Evolutionary conservation across 1,140 invertebrate genomes (phyloP).

Genomic region (Drosophila seguyi): DNA sequence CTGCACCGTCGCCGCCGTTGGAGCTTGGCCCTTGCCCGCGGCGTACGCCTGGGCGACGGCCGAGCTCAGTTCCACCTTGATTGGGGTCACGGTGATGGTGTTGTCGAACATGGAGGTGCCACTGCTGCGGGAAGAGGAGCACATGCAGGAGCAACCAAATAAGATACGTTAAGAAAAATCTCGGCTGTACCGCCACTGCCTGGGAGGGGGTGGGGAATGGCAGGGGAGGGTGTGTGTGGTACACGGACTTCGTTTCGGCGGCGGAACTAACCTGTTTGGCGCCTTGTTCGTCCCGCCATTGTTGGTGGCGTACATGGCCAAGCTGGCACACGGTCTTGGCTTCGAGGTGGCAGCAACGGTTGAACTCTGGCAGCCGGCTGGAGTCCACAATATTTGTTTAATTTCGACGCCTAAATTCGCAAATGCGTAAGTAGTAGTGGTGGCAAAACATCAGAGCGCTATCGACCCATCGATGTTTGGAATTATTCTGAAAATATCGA

Average conservation of each 20-base stretch:
- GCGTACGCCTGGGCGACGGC: slow-evolving; percentile 28
- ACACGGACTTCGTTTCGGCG: slow-evolving; percentile 3
- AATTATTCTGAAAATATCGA: no score
- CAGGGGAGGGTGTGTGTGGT: slow-evolving; percentile 8
- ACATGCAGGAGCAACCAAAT: slow-evolving; percentile 1
- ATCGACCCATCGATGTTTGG: no score
- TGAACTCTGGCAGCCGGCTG: slow-evolving; percentile 14
- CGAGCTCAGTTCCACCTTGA: slow-evolving; percentile 62
- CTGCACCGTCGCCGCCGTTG: slow-evolving; percentile 13
- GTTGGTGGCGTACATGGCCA: slow-evolving; percentile 77
- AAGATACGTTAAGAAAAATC: slow-evolving; percentile 28
- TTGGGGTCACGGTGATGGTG: slow-evolving; percentile 74
- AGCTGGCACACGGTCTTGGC: slow-evolving; percentile 30
- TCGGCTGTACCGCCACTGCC: slow-evolving; percentile 52
- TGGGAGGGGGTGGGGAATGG: slow-evolving; percentile 17
- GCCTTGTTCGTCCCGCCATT: slow-evolving; percentile 76
- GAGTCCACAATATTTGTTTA: slow-evolving; percentile 27
- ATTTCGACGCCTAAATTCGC: slow-evolving; percentile 55
- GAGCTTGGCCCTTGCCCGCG: slow-evolving; percentile 20
- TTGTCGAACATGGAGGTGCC: slow-evolving; percentile 72
- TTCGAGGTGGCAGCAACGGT: slow-evolving; percentile 31
- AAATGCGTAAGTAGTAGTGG: slow-evolving; percentile 55
- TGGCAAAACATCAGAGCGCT: no score
- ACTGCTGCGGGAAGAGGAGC: slow-evolving; percentile 32
- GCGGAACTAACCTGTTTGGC: slow-evolving; percentile 69